Evolutionary conservation across 2,888 invertebrate genomes (phyloP), one percentile per base, ranked within the genome.

Genomic region (Podabrus alpinus): DNA sequence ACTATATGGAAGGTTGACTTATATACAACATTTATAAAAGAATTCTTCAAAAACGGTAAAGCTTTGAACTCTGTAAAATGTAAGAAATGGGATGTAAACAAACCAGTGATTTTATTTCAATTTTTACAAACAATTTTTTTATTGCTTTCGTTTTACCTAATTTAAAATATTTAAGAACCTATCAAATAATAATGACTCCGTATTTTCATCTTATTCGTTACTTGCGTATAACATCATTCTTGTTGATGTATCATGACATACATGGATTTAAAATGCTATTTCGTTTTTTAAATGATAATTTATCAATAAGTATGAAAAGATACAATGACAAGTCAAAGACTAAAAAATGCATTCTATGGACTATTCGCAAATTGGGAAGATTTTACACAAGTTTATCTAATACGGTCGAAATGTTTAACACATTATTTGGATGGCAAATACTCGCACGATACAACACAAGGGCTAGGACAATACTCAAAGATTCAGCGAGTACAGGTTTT

Each of bases 151-250:
- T 7, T 7, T 1, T n/a, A 3, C 1, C 2, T 13, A 4, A 29
- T 13, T 1, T 29, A n/a, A 29, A 19, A 3, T 19, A 3, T 19
- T 2, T 19, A 1, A 3, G 13, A 0, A 5, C 0, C 29, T 3
- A 3, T 13, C 4, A n/a, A n/a, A n/a, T n/a, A n/a, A n/a, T 19
- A 2, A 19, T n/a, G n/a, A n/a, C 11, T 3, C 0, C 11, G 11
- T 1, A 0, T n/a, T 5, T n/a, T 1, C n/a, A 0, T 2, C 0
- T n/a, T n/a, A 1, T n/a, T 1, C 5, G n/a, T n/a, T 45, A 11
- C n/a, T n/a, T 45, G 2, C 5, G 45, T 45, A 2, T 45, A n/a
- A n/a, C 7, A 7, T n/a, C 2, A n/a, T 7, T 45, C 1, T 45
- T 45, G n/a, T n/a, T 45, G n/a, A 7, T 45, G n/a, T n/a, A n/a